phyloP scores from a whole-genome alignment of 2,888 invertebrate genomes.

The Monoplex corrugatus region DNA sequence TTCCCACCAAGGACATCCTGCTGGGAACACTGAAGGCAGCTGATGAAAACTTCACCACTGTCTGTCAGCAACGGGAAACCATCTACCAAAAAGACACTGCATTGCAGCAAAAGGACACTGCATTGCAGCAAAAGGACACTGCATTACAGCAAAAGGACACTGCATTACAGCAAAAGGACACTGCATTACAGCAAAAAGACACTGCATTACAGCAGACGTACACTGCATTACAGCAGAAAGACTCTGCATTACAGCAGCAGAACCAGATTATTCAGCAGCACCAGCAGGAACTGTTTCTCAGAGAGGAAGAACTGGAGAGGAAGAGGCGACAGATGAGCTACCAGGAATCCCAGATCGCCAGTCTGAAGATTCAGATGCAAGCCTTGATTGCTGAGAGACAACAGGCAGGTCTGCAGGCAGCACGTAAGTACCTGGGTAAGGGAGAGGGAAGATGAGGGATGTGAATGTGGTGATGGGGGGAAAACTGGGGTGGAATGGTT shows the following conservation, averaged over 20 bases:
- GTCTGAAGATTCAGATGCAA: constrained; percentile 37
- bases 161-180: constrained; percentile 17
- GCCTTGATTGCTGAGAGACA: constrained; percentile 38
- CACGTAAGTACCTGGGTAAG: constrained; percentile 16
- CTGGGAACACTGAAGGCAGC: constrained; percentile 56
- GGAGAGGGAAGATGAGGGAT: no score
- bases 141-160: constrained; percentile 24
- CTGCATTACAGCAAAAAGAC: constrained; percentile 1
- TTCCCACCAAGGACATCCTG: constrained; percentile 55
- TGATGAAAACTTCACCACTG: constrained; percentile 50
- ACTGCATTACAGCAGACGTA: background rate
- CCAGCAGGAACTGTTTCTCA: background rate
- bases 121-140: constrained; percentile 13
- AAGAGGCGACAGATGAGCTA: constrained; percentile 28
- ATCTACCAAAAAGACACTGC: constrained; percentile 39
- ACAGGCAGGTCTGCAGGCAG: constrained; percentile 24
- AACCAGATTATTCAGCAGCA: constrained; percentile 1
- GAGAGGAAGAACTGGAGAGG: constrained; percentile 38
- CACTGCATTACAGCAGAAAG: constrained; percentile 4
- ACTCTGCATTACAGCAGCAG: background rate
- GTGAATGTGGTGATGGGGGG: no score
- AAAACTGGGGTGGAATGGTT: no score
- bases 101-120: constrained; percentile 35
- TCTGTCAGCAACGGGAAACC: constrained; percentile 53
- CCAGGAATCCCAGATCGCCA: constrained; percentile 38